Conservation (phyloP, 1,140 invertebrate genomes). For the Nasonia longicornis region DNA sequence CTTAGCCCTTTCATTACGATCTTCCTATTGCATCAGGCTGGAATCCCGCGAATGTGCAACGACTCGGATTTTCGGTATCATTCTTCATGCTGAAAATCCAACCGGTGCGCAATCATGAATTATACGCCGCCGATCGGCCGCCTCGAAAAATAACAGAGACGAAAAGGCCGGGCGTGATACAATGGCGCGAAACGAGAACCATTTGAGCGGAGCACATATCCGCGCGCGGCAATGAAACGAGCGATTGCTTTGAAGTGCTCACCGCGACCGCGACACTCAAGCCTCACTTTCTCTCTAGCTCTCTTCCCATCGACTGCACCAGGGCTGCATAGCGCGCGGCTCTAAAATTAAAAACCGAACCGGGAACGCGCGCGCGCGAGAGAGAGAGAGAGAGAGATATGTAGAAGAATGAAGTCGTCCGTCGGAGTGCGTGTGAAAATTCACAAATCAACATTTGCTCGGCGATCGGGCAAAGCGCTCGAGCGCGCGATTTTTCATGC, state of each 20-base stretch:
- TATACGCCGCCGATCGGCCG: no score
- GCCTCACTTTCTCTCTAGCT: not conserved
- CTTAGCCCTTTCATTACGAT: not conserved
- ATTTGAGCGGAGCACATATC: not conserved
- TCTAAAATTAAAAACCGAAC: constrained; percentile 28
- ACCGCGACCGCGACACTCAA: not conserved
- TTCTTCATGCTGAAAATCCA: no score
- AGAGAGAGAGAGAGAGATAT: not conserved
- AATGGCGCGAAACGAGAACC: no score
- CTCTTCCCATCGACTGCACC: not conserved
- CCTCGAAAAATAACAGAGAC: not conserved
- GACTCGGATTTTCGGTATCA: no score
- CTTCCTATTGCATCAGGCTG: not conserved
- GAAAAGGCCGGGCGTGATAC: no score
- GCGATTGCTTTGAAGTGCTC: constrained; percentile 11
- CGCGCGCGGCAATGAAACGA: constrained; percentile 6
- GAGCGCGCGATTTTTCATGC: constrained; percentile 17
- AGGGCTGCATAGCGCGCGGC: not conserved
- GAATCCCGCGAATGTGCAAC: no score
- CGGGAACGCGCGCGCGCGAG: not conserved
- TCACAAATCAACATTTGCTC: constrained; percentile 34
- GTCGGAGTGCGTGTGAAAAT: constrained; percentile 21
- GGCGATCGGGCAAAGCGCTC: not conserved
- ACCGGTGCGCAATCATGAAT: no score
- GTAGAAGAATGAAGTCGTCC: not conserved